Conservation (phyloP, 1,140 invertebrate genomes). For the Heliconius hewitsoni region DNA sequence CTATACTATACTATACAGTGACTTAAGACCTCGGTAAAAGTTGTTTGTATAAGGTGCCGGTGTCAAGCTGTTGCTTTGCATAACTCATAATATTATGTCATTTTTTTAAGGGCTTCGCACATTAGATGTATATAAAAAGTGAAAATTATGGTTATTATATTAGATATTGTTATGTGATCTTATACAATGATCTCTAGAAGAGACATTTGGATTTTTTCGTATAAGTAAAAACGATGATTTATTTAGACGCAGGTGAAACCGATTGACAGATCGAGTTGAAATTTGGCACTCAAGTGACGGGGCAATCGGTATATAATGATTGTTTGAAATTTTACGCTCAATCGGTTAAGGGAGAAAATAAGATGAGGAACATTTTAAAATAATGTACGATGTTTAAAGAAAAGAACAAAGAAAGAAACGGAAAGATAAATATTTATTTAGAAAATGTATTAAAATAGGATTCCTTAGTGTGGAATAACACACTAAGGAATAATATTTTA, state of each 20-base stretch:
- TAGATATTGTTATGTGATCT: background rate
- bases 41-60: slow-evolving; percentile 15
- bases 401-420: too few species aligned
- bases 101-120: slow-evolving; percentile 1
- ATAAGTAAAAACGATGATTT: background rate
- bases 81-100: slow-evolving; percentile 2
- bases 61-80: slow-evolving; percentile 7
- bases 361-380: too few species aligned
- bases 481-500: too few species aligned
- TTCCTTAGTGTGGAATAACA: too few species aligned
- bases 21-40: slow-evolving; percentile 19
- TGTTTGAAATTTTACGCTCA: background rate
- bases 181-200: background rate
- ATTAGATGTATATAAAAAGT: background rate
- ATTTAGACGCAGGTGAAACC: background rate
- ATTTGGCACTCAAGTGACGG: background rate
- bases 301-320: background rate
- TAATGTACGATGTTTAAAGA: too few species aligned
- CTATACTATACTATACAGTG: background rate
- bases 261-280: background rate
- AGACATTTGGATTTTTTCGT: background rate
- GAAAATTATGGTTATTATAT: background rate
- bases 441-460: too few species aligned
- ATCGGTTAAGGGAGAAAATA: background rate
- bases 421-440: too few species aligned